Percentiles rank a stretch among this genome's conserved stretches.
Conservation (phyloP, 2,888 invertebrate genomes). For the Standfussiana lucernea region DNA sequence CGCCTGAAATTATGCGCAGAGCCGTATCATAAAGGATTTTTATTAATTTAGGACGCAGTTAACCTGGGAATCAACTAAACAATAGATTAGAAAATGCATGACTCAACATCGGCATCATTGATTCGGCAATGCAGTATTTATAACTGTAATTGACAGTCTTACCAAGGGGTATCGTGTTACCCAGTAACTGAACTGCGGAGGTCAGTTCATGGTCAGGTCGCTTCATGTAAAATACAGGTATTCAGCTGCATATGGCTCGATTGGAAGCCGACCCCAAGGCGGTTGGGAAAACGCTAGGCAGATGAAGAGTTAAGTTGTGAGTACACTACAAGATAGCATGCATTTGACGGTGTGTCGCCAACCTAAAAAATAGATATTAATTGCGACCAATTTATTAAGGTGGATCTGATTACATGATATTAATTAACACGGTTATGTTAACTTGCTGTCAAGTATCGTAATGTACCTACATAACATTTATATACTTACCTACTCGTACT, state of each 20-base stretch:
- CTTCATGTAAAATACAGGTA: background rate
- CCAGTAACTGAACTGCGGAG: background rate
- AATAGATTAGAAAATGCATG: background rate
- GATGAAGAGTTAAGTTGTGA: too few species aligned
- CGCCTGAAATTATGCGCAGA: background rate
- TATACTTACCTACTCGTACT: too few species aligned
- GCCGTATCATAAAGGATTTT: conserved; percentile 2
- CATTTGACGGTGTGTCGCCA: conserved; percentile 15
- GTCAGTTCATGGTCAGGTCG: background rate
- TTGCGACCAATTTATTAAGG: conserved; percentile 39
- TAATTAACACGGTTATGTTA: conserved; percentile 45
- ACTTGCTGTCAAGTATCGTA: conserved; percentile 24
- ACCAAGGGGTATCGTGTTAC: too few species aligned
- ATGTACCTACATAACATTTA: conserved; percentile 18
- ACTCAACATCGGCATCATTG: too few species aligned
- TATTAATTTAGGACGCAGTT: conserved; percentile 27
- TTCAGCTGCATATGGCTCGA: background rate
- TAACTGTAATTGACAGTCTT: too few species aligned
- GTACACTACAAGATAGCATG: background rate
- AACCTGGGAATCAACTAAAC: background rate
- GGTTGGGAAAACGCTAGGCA: background rate
- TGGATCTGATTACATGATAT: conserved; percentile 33
- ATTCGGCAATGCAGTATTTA: conserved; percentile 7
- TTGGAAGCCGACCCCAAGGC: background rate
- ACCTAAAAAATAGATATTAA: conserved; percentile 30